Conservation (phyloP, 2,113 vertebrate species). For the Neodontobutis hainanensis region DNA sequence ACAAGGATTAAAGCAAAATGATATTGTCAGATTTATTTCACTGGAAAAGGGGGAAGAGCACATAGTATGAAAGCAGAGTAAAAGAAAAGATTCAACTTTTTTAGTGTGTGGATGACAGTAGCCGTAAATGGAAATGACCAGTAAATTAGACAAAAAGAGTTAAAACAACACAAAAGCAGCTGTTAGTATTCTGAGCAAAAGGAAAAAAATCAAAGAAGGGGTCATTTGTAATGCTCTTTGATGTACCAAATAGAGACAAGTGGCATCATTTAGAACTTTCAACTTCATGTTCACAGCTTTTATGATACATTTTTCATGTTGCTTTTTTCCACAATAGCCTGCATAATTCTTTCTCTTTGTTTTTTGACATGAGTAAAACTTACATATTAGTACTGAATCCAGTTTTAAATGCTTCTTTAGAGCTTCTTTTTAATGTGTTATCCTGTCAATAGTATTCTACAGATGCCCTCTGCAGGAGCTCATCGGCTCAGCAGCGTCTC, state of each 20-base stretch:
- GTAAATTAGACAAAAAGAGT: constrained; percentile 16
- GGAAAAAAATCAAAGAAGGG: constrained; percentile 42
- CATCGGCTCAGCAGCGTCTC: constrained; percentile 98
- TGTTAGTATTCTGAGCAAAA: constrained; percentile 44
- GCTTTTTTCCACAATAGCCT: neutral
- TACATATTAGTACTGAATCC: neutral
- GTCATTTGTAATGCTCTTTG: constrained; percentile 59
- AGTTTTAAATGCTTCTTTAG: constrained; percentile 10
- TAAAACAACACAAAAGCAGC: constrained; percentile 20
- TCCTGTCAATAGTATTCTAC: constrained; percentile 85
- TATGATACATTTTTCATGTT: constrained; percentile 37
- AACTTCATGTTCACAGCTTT: constrained; percentile 32
- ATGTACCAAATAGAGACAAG: constrained; percentile 51
- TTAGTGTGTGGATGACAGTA: constrained; percentile 39
- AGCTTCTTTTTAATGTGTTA: neutral
- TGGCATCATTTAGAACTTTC: constrained; percentile 39
- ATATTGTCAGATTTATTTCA: constrained; percentile 42
- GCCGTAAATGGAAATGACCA: constrained; percentile 23
- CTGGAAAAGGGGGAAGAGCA: constrained; percentile 7
- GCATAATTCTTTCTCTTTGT: constrained; percentile 8
- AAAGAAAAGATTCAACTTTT: constrained; percentile 32
- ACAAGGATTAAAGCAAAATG: constrained; percentile 38
- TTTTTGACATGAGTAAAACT: constrained; percentile 3
- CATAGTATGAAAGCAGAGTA: constrained; percentile 4
- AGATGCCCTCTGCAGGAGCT: constrained; percentile 84